A percentile compares a stretch with the other conserved stretches of the same genome.
Evolutionary conservation across 2,797 vertebrate genomes (phyloP).

Genomic region (Poecilia picta): DNA sequence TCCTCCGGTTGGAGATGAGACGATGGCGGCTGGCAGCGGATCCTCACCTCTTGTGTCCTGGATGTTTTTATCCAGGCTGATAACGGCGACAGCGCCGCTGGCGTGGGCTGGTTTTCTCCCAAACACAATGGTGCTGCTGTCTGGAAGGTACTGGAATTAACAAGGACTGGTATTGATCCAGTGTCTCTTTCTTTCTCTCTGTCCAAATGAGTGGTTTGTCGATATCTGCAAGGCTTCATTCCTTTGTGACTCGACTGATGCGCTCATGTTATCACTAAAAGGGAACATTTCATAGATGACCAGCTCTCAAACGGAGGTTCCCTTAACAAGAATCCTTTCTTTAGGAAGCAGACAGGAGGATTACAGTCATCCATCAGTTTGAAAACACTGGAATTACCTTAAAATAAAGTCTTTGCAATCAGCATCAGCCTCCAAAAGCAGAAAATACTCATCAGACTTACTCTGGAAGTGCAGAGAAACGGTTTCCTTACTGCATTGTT

Average conservation of each 20-base stretch:
- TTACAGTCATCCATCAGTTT: neutral
- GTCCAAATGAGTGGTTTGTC: conserved; percentile 60
- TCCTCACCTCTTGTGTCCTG: conserved; percentile 18
- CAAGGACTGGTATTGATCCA: conserved; percentile 67
- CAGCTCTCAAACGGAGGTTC: neutral
- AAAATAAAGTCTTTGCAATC: neutral
- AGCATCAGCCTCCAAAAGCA: neutral
- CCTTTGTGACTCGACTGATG: conserved; percentile 56
- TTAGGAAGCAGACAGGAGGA: neutral
- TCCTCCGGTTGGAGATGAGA: conserved; percentile 43
- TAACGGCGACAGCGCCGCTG: conserved; percentile 40
- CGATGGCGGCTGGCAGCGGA: conserved; percentile 30
- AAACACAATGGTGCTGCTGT: conserved; percentile 62
- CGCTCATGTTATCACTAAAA: conserved; percentile 39
- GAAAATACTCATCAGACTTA: neutral
- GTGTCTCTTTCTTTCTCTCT: conserved; percentile 55
- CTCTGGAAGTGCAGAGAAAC: neutral
- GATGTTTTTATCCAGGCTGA: conserved; percentile 18
- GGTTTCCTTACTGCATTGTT: neutral
- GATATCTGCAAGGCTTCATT: conserved; percentile 67
- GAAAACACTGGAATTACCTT: neutral
- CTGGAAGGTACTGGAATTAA: conserved; percentile 67
- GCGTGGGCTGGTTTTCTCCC: conserved; percentile 44
- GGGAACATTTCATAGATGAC: conserved; percentile 28
- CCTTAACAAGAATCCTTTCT: neutral